Evolutionary conservation across 2,888 invertebrate genomes (phyloP), one percentile per base, ranked within the genome.

Genomic region (Siphlonurus alternatus): DNA sequence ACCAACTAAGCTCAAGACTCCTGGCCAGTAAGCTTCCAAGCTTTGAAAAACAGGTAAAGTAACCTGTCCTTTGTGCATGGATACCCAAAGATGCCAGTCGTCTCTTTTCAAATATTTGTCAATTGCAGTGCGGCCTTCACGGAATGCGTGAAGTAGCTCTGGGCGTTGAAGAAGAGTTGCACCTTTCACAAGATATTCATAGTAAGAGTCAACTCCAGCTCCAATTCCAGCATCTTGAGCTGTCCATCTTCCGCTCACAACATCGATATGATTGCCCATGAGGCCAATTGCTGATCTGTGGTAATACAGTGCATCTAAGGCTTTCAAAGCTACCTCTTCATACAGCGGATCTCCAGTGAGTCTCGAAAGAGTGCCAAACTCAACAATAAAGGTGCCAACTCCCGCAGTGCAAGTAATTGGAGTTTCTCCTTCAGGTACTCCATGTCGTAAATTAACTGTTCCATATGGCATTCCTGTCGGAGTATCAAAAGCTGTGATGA

Each of bases 21-120:
- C 98, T 0, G 99, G 99, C 96, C 97, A 99, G 74, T 93, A 99
- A 0, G 98, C 92, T 77, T 99, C 99, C 23, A 99, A 79, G 0
- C 96, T 97, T 75, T 99, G 98, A 76, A 98, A 99, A n/a, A 98
- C 90, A 0, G 98, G 97, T 70, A 96, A 77, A 0, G 97, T 95
- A 3, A 98, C 90, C 73, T 93, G 90, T 0, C 93, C 98, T 71
- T 94, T 91, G 60, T 88, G 83, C 98, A 99, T 99, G n/a, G 94
- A 91, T 0, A 94, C 98, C 98, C 98, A 99, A 71, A 98, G 84
- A 74, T 96, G 95, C 98, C 99, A 99, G 75, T 99, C 97, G 70
- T 95, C 96, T 71, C 89, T 87, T 71, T 92, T 88, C 71, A 98
- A 78, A 72, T 92, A 88, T 71, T 88, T 88, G 71, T 93, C 91